Base-by-base conservation (phyloP, 2,797 vertebrate species). In the Parauchenoglanis ngamensis region DNA sequence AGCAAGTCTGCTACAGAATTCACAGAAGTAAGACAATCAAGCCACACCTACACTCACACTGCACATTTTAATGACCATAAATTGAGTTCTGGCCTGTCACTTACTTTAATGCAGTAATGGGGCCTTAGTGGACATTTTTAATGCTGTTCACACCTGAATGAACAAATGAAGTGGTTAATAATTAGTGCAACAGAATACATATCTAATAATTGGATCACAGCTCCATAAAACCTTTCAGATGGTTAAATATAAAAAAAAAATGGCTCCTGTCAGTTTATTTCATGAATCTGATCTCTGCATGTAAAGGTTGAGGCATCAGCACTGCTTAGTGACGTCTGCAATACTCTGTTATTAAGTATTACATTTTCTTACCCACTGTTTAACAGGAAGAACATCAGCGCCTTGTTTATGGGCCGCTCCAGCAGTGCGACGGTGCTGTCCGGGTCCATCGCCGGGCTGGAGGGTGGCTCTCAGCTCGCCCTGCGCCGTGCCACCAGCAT, bases 361-460 rank as follows among this genome's bases (percentile, higher is more conserved):
- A 35, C 10, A 35, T 67, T 49, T 89, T 35, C 13, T 12, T 4
- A 2, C 17, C 86, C 1, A 19, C 13, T 75, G 61, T 92, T 49
- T 59, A 85, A 1, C 94, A 99, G 98, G 94, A 99, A 99, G 92
- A 95, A 97, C 92, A 97, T 99, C 94, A 98, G 97, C 93, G 96
- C 96, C 31, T 93, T 99, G 94, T 97, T 98, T 90, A 94, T 96
- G 6, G 96, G 96, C 89, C 97, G 98, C 0, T 93, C 95, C 0
- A 96, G 95, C 7, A 95, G 97, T 0, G 93, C 96, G 0, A 95
- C 96, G 0, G 96, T 98, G 89, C 94, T 99, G 72, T 97, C 97
- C 0, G 98, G 98, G 28, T 99, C 98, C 28, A 95, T 99, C 0
- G 98, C 98, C 0, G 98, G 98, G 85, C 95, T 99, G 75, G 98